Base-by-base conservation (phyloP, 2,797 vertebrate species). In the Macrochelys suwanniensis region DNA sequence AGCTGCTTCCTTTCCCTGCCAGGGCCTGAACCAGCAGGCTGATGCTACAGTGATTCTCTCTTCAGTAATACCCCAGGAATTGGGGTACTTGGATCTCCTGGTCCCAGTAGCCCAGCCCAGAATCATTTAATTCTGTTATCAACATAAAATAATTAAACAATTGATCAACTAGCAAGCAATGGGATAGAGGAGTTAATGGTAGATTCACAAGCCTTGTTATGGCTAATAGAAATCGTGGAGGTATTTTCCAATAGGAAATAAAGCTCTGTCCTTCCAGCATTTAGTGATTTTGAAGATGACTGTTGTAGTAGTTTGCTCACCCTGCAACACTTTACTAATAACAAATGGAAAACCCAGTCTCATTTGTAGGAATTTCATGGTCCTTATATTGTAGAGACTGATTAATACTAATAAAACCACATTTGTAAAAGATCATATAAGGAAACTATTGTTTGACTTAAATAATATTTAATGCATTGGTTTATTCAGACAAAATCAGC, bases 31-130 rank as follows among this genome's bases (percentile, higher is more conserved):
- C 80, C 77, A 91, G 85, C 3, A 6, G 53, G 11, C 25, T 78
- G 47, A 57, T 47, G 7, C 4, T 56, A 17, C 1, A 45, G 5
- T 4, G 89, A 45, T 57, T 82, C 7, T 25, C 90, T 59, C 37
- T 31, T 23, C 31, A 17, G 25, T 61, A 56, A 84, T 93, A 84
- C 37, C 12, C n/a, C 37, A 92, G 68, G 65, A 77, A 54, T 11
- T 53, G 71, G 68, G 65, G 82, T 89, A 89, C 88, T 84, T 92
- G 82, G 57, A 85, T 92, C 88, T 92, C 82, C 86, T 92, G 53
- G n/a, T 92, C 87, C 8, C 0, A 2, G 61, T 1, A 95, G 6
- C 50, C 56, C 76, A 53, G 7, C 17, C 57, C 80, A 74, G 19
- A 88, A 23, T 87, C 88, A 13, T 47, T 95, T 96, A 51, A 91